Evolutionary conservation across 2,797 vertebrate genomes (phyloP).

Genomic region (Oreonectes daqikongensis): DNA sequence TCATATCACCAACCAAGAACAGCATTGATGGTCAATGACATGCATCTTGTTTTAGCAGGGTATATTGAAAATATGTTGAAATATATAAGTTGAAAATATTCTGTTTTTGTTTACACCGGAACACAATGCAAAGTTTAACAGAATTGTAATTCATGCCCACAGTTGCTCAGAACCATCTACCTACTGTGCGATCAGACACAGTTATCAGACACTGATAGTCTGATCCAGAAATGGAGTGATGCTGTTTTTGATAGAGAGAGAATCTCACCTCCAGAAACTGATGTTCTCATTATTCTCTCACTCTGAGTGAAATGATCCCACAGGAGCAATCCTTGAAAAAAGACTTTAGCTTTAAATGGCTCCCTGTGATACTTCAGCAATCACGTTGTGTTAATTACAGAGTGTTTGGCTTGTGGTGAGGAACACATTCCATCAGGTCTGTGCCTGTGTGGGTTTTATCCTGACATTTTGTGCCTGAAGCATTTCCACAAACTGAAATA

Average conservation of each 20-base stretch:
- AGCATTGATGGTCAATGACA: not conserved
- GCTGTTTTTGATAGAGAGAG: constrained; percentile 23
- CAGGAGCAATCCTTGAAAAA: constrained; percentile 36
- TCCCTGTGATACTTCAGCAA: constrained; percentile 59
- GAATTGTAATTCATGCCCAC: not conserved
- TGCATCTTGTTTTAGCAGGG: not conserved
- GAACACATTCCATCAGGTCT: constrained; percentile 57
- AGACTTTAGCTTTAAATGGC: constrained; percentile 53
- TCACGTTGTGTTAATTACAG: constrained; percentile 63
- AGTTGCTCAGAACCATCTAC: not conserved
- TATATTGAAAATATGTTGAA: no score
- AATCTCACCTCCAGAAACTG: constrained; percentile 30
- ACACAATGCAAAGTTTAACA: not conserved
- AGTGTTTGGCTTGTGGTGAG: constrained; percentile 58
- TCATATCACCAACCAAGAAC: not conserved
- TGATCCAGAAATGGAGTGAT: not conserved
- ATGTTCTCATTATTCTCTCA: constrained; percentile 32
- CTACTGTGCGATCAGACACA: not conserved
- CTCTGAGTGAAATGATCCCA: constrained; percentile 47
- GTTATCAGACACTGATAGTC: not conserved
- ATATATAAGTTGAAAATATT: no score
- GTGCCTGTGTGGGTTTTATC: constrained; percentile 50
- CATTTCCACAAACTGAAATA: constrained; percentile 60
- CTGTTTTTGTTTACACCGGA: not conserved
- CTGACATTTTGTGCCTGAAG: constrained; percentile 61